phyloP scores from a whole-genome alignment of 2,113 vertebrate species.

The Girardinichthys multiradiatus region DNA sequence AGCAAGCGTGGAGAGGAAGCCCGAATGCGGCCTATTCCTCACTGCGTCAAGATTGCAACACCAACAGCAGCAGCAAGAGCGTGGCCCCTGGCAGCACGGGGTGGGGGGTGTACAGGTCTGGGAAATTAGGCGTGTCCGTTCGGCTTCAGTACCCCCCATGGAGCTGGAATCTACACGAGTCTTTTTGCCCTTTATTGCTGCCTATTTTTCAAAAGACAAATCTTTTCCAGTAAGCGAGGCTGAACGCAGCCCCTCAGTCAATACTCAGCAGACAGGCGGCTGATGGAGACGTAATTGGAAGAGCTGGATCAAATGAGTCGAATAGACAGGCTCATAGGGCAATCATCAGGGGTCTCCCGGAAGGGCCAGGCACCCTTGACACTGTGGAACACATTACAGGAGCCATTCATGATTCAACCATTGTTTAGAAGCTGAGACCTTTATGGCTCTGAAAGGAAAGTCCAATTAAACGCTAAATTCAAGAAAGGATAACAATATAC shows the following conservation, averaged over 20 bases:
- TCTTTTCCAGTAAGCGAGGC: constrained; percentile 39
- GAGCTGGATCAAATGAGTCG: constrained; percentile 73
- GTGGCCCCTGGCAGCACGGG: constrained; percentile 62
- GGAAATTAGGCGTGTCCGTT: constrained; percentile 63
- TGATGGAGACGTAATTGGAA: constrained; percentile 70
- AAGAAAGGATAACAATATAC: background rate
- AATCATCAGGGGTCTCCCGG: constrained; percentile 54
- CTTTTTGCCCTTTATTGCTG: constrained; percentile 50
- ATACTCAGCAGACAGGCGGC: constrained; percentile 47
- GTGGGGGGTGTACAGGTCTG: too few species aligned
- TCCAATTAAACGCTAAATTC: too few species aligned
- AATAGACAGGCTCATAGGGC: constrained; percentile 59
- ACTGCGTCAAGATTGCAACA: constrained; percentile 60
- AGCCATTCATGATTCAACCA: constrained; percentile 7
- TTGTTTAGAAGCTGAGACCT: constrained; percentile 14
- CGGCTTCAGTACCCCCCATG: constrained; percentile 27
- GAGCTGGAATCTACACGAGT: constrained; percentile 32
- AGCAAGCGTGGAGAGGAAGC: constrained; percentile 47
- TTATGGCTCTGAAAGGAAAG: background rate
- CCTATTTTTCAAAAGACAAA: constrained; percentile 62
- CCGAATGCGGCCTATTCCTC: constrained; percentile 17
- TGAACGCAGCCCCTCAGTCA: constrained; percentile 48
- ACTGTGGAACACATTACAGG: constrained; percentile 23
- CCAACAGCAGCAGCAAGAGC: constrained; percentile 7
- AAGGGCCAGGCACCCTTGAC: constrained; percentile 35